A percentile compares a stretch with the other conserved stretches of the same genome.
Evolutionary conservation across 2,113 vertebrate genomes (phyloP).

Genomic region (Sphaerodactylus townsendi): DNA sequence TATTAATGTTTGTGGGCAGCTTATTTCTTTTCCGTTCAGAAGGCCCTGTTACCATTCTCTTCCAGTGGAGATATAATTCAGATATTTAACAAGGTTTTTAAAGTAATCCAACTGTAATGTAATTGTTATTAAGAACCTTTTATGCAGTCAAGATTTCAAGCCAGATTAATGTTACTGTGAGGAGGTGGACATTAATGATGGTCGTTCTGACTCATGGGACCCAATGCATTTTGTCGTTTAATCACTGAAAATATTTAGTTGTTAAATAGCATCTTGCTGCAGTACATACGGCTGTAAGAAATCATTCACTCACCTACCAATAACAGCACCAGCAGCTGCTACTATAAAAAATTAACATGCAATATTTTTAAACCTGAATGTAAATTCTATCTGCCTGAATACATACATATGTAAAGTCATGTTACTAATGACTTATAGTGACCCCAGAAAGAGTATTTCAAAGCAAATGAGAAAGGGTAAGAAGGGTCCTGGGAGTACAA

Average conservation of each 20-base stretch:
- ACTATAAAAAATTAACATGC: neutral
- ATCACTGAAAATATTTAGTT: neutral
- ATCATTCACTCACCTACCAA: neutral
- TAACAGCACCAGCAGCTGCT: neutral
- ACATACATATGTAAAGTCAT: no score
- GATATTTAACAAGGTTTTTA: neutral
- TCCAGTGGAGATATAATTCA: neutral
- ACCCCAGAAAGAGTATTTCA: no score
- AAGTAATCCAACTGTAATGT: conserved; percentile 3
- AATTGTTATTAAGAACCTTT: conserved; percentile 2
- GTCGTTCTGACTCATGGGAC: conserved; percentile 1
- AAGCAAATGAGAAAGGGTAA: no score
- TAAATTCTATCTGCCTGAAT: neutral
- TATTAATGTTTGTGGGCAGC: neutral
- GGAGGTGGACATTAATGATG: conserved; percentile 16
- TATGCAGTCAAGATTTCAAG: conserved; percentile 2
- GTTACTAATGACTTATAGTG: no score
- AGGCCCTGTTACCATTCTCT: neutral
- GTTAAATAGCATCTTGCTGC: neutral
- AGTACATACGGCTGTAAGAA: neutral
- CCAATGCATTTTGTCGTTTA: conserved; percentile 4
- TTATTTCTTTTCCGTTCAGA: neutral
- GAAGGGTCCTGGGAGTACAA: neutral
- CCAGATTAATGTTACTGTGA: neutral
- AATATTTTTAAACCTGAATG: neutral